Evolutionary conservation across 2,113 vertebrate species (phyloP).

Genomic region (Ptilorrhoa leucosticta): DNA sequence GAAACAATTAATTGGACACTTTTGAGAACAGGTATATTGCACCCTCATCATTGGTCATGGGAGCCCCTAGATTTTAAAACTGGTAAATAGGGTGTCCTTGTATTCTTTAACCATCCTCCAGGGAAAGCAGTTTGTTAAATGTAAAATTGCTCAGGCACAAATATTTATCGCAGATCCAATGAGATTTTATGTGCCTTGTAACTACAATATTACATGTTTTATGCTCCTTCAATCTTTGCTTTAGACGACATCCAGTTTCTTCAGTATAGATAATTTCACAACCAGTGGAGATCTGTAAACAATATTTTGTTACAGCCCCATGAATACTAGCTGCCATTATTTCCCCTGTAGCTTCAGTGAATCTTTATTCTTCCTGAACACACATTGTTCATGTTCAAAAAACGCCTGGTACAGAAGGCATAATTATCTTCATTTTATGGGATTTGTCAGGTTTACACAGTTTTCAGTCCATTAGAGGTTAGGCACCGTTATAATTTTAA

Average conservation of each 20-base stretch:
- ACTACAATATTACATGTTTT: constrained; percentile 57
- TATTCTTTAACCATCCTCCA: constrained; percentile 22
- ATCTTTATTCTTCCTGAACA: not conserved
- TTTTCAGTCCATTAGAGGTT: constrained; percentile 19
- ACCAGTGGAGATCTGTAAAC: constrained; percentile 40
- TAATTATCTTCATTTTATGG: constrained; percentile 49
- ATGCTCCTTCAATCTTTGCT: constrained; percentile 47
- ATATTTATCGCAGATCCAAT: constrained; percentile 67
- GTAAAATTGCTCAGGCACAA: constrained; percentile 60
- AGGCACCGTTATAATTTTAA: constrained; percentile 15
- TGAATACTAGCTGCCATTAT: constrained; percentile 3
- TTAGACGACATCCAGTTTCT: constrained; percentile 21
- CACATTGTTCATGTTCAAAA: constrained; percentile 26
- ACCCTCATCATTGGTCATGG: not conserved
- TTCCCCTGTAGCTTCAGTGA: not conserved
- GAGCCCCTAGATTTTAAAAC: not conserved
- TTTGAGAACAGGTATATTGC: not conserved
- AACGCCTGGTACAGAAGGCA: not conserved
- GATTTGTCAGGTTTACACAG: constrained; percentile 16
- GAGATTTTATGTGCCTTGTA: constrained; percentile 68
- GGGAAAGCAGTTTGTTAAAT: constrained; percentile 41
- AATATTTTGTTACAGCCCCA: constrained; percentile 38
- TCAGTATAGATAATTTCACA: constrained; percentile 53
- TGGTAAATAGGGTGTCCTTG: constrained; percentile 23
- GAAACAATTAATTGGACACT: not conserved